phyloP scores from a whole-genome alignment of 2,113 vertebrate genomes.

The Nanger granti region DNA sequence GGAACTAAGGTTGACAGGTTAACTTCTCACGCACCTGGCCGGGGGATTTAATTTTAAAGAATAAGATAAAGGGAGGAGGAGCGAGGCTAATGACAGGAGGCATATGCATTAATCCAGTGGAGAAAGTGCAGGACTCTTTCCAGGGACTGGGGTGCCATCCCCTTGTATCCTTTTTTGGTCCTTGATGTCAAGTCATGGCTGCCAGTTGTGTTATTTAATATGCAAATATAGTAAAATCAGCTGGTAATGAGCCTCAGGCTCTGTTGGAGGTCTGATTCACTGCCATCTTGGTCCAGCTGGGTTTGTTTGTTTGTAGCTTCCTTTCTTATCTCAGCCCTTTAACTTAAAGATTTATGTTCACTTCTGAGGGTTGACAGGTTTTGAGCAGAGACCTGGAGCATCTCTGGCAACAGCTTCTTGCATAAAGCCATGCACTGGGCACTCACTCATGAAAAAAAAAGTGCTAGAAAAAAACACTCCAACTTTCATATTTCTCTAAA shows the following conservation, averaged over 20 bases:
- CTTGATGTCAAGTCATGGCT: not conserved
- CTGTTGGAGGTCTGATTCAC: not conserved
- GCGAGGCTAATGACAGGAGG: not conserved
- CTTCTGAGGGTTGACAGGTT: not conserved
- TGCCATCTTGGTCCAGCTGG: not conserved
- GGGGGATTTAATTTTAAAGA: not conserved
- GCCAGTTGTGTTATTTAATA: not conserved
- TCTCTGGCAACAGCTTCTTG: not conserved
- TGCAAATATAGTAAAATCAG: not conserved
- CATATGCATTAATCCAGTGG: not conserved
- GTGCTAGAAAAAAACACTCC: not conserved
- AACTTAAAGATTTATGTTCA: not conserved
- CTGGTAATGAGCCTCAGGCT: not conserved
- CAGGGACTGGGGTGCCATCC: not conserved
- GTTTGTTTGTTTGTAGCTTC: not conserved
- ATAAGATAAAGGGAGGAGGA: not conserved
- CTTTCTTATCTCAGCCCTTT: not conserved
- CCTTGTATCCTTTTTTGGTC: not conserved
- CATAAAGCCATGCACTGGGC: not conserved
- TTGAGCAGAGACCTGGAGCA: not conserved
- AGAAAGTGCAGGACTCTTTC: not conserved
- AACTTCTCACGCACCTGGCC: not conserved
- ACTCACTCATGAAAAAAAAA: not conserved
- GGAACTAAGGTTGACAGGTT: not conserved
- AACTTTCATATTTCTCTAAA: not conserved